phyloP scores from a whole-genome alignment of 2,888 invertebrate genomes.

The Amblyjoppa fuscipennis region DNA sequence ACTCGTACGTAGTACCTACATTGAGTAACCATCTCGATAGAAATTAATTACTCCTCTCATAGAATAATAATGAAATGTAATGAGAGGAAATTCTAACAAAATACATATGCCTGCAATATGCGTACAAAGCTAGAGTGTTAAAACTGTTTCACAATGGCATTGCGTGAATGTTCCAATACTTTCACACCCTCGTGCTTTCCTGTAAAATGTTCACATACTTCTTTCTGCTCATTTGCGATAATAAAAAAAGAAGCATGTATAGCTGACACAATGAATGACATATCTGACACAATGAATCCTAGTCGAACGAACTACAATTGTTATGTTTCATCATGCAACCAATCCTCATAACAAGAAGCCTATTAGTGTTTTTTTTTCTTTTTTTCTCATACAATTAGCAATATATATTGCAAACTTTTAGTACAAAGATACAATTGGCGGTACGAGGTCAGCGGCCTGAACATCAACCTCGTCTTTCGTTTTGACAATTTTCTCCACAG shows the following conservation, averaged over 20 bases:
- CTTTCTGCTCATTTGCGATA: constrained; percentile 44
- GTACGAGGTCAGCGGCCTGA: not conserved
- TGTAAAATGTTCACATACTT: constrained; percentile 60
- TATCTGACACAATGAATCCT: constrained; percentile 30
- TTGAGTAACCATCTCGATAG: not conserved
- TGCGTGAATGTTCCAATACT: constrained; percentile 1
- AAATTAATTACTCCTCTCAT: not conserved
- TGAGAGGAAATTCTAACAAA: too few species aligned
- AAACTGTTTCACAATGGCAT: not conserved
- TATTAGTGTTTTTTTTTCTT: not conserved
- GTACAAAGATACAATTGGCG: not conserved
- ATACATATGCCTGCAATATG: too few species aligned
- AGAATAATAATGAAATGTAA: not conserved
- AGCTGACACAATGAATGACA: constrained; percentile 33
- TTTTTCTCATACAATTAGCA: not conserved
- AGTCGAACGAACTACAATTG: not conserved
- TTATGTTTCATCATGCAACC: not conserved
- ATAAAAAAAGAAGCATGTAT: constrained; percentile 10
- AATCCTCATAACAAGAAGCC: not conserved
- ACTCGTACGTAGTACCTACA: not conserved
- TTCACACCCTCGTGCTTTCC: constrained; percentile 35
- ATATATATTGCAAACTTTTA: not conserved
- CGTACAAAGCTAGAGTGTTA: not conserved
- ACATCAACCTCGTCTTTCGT: not conserved
- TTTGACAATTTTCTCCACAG: constrained; percentile 27